phyloP scores from a whole-genome alignment of 2,888 invertebrate species.

The Eilema caniola region DNA sequence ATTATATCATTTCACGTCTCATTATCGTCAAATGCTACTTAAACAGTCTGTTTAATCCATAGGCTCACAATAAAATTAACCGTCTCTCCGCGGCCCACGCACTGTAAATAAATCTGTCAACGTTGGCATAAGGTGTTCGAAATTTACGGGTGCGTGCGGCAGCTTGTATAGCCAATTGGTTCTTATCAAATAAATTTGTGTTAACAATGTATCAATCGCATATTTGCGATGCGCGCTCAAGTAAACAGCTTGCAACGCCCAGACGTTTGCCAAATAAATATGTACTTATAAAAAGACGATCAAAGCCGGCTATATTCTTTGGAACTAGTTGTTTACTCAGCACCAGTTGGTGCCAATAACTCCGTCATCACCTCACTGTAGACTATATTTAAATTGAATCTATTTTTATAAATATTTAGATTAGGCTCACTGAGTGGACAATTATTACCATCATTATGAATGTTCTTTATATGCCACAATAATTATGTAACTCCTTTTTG shows the following conservation, averaged over 20 bases:
- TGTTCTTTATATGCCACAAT: not conserved
- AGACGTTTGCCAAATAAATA: conserved; percentile 31
- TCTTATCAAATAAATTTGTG: conserved; percentile 65
- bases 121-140: conserved; percentile 54
- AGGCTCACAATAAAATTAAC: conserved; percentile 46
- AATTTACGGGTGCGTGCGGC: conserved; percentile 61
- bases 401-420: not conserved
- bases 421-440: not conserved
- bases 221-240: conserved; percentile 51
- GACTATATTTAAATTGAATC: not conserved
- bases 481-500: conserved; percentile 23
- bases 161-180: conserved; percentile 63
- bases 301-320: conserved; percentile 45
- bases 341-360: conserved; percentile 46
- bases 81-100: conserved; percentile 43
- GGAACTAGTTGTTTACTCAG: conserved; percentile 41
- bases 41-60: conserved; percentile 47
- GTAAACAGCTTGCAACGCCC: conserved; percentile 55
- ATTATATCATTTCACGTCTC: conserved; percentile 26
- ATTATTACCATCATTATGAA: not conserved
- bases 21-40: conserved; percentile 38
- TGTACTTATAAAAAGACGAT: conserved; percentile 34
- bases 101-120: conserved; percentile 72
- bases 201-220: conserved; percentile 55
- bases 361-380: not conserved